phyloP scores from a whole-genome alignment of 2,888 invertebrate genomes.

The Hetaerina titia region DNA sequence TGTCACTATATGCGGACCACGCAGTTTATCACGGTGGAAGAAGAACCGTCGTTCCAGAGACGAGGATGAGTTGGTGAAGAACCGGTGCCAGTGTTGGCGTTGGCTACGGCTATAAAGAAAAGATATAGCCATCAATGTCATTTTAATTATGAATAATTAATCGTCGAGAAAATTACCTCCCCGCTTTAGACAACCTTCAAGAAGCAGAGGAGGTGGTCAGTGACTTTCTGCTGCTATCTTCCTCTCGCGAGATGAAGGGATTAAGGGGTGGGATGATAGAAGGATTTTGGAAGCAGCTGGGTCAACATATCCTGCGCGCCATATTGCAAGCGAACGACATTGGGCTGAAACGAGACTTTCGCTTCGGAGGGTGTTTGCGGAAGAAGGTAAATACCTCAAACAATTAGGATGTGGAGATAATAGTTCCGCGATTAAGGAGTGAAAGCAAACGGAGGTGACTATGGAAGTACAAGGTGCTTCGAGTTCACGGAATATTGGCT shows the following conservation, averaged over 20 bases:
- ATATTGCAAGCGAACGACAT: constrained; percentile 41
- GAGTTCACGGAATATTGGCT: neutral
- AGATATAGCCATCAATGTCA: constrained; percentile 64
- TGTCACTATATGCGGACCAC: constrained; percentile 45
- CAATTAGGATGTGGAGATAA: neutral
- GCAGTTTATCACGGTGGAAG: constrained; percentile 20
- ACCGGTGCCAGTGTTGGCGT: neutral
- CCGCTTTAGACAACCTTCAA: constrained; percentile 22
- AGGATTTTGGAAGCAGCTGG: constrained; percentile 21
- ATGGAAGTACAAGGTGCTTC: neutral
- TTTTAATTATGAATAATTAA: constrained; percentile 67
- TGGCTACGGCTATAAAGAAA: constrained; percentile 32
- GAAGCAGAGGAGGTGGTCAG: constrained; percentile 23
- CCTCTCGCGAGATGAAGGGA: neutral
- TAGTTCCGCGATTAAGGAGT: neutral
- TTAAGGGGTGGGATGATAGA: neutral
- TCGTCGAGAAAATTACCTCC: constrained; percentile 50
- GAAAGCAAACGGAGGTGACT: neutral
- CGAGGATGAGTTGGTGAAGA: constrained; percentile 33
- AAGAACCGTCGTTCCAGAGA: constrained; percentile 30
- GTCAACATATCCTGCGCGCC: neutral
- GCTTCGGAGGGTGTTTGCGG: neutral
- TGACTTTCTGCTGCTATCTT: constrained; percentile 8
- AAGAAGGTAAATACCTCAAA: neutral
- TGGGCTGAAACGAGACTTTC: neutral